Percentiles rank a stretch among this genome's conserved stretches.
Evolutionary conservation across 2,797 vertebrate species (phyloP).

Genomic region (Oophaga sylvatica): DNA sequence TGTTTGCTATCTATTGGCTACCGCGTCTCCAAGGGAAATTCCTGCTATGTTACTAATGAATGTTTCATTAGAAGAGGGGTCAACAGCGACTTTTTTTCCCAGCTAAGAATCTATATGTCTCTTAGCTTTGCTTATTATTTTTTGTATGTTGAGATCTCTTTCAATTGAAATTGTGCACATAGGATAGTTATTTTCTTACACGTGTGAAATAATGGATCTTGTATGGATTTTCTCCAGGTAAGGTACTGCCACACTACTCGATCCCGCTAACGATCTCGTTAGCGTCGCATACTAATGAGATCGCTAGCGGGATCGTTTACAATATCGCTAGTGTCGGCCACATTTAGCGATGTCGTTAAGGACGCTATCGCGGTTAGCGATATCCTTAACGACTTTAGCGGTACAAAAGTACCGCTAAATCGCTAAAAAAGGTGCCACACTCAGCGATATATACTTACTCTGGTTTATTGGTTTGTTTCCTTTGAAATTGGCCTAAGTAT

Average conservation of each 20-base stretch:
- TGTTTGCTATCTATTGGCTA: conserved; percentile 12
- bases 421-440: too few relatives aligned
- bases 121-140: not conserved
- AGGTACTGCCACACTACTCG: too few relatives aligned
- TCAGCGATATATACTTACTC: too few relatives aligned
- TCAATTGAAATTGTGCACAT: not conserved
- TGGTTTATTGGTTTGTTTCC: not conserved
- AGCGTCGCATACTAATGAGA: too few relatives aligned
- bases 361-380: too few relatives aligned
- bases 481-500: not conserved
- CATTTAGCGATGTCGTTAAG: too few relatives aligned
- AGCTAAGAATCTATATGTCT: not conserved
- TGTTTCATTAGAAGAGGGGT: not conserved
- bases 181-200: not conserved
- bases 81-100: not conserved
- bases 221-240: not conserved
- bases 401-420: too few relatives aligned
- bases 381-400: too few relatives aligned
- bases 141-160: not conserved
- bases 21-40: not conserved
- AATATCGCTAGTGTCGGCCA: too few relatives aligned
- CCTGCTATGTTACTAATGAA: not conserved
- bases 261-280: too few relatives aligned
- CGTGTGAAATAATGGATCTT: not conserved
- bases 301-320: too few relatives aligned